Base-by-base conservation (phyloP, 2,888 invertebrate species). In the Cyaniris semiargus region DNA sequence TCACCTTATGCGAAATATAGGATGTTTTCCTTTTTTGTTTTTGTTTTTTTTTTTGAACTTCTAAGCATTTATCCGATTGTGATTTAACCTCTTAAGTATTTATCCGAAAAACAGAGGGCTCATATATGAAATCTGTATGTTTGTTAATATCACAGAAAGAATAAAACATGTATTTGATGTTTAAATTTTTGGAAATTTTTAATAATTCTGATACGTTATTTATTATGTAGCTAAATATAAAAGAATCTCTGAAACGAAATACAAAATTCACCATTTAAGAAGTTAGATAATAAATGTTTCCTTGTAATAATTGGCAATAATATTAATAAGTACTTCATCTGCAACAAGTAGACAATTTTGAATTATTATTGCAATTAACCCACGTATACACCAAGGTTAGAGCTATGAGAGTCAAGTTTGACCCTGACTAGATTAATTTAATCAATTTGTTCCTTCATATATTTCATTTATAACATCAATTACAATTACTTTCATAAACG, bases 1-100 rank as follows among this genome's bases (percentile, higher is more conserved):
- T 48, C 31, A 77, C 27, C 34, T 56, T 13, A 53, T 56, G 38
- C 27, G 27, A 70, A 71, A 44, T 58, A 77, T 72, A 72, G 72
- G 23, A 1, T 76, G 76, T 15, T 72, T 18, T 27, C 27, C 23
- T 27, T 44, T 38, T 71, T 5, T 3, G 21, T 38, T 0, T 27
- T 27, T 15, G 10, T 23, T 60, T 5, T 8, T 58, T 21, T 3
- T 56, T 27, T 27, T 0, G 1, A 27, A 27, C 27, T 27, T 27
- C 27, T 27, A 27, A 27, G 27, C 3, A 27, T 27, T 27, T 27
- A 27, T 27, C 27, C 27, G 27, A 27, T n/a, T n/a, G n/a, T n/a
- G n/a, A n/a, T n/a, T n/a, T n/a, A n/a, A n/a, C n/a, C n/a, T n/a
- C n/a, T n/a, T n/a, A n/a, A 27, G 27, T 27, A 27, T 27, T 27